phyloP scores from a whole-genome alignment of 2,797 vertebrate genomes.

The Poliocrania exsul region DNA sequence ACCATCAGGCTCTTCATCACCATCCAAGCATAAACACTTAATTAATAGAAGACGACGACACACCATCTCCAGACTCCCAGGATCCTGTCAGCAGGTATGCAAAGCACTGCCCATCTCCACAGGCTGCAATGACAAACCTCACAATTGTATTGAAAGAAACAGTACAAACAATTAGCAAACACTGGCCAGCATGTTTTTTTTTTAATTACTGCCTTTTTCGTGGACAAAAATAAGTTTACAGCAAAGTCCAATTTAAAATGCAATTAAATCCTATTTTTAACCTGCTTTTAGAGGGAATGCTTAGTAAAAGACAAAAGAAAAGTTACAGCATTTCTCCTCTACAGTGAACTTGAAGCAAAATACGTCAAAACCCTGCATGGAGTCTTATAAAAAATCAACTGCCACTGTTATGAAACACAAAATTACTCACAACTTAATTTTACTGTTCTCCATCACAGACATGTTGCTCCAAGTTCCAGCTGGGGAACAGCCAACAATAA shows the following conservation, averaged over 20 bases:
- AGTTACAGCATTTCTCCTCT: background rate
- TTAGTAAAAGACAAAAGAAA: background rate
- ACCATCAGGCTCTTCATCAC: background rate
- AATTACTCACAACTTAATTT: conserved; percentile 27
- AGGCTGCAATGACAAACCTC: background rate
- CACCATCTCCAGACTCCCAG: background rate
- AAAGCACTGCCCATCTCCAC: background rate
- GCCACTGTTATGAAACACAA: background rate
- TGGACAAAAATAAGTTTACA: background rate
- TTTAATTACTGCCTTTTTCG: background rate
- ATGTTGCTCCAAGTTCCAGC: background rate
- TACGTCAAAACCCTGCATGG: background rate
- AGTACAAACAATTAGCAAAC: background rate
- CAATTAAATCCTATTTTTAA: background rate
- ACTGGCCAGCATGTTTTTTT: background rate
- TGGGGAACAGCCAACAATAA: background rate
- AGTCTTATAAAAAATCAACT: background rate
- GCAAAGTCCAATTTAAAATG: background rate
- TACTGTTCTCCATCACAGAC: background rate
- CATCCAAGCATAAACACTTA: background rate
- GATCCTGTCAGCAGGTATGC: background rate
- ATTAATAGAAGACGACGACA: background rate
- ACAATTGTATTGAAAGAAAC: background rate
- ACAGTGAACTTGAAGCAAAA: background rate
- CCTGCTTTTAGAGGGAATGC: background rate